Evolutionary conservation across 2,113 vertebrate species (phyloP), one percentile per base, ranked within the genome.

Genomic region (Sapayoa aenigma): DNA sequence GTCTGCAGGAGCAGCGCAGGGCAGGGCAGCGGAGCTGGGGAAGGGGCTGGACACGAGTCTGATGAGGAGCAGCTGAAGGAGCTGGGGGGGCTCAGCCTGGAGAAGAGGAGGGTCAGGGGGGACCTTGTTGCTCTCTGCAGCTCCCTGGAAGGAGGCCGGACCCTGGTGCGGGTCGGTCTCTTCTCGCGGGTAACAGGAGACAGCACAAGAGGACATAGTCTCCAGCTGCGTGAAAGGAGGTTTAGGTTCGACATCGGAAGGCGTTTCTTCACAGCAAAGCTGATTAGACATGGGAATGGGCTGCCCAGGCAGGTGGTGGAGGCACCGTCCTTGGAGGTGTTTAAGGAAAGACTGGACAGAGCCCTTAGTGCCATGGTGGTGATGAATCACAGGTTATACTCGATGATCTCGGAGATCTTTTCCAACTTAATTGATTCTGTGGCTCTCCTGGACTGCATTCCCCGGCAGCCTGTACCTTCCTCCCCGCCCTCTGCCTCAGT

Each of bases 101-200:
- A 30, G 56, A 25, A 71, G 14, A 71, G 24, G 49, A 47, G 49
- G 6, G 5, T 63, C 24, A 4, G 7, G 28, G 4, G 22, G 23
- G 1, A 6, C 6, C 1, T 30, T n/a, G 1, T 24, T 7, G 1
- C 39, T 67, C 33, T 52, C 0, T 20, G 14, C 20, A 60, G 10
- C 30, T 75, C 28, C 52, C 23, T 14, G n/a, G 23, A 3, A 18
- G 39, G 33, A 53, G 15, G 4, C 5, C 1, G 2, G 2, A 75
- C 20, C 7, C 23, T 5, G 5, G 12, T 28, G 28, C 7, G 11
- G 5, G 4, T 52, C 6, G 2, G 33, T 10, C 23, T 49, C 21
- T 80, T 6, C 31, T 46, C 46, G 5, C 24, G n/a, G 9, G 18
- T 0, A 44, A 2, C 37, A 50, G 9, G 52, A 0, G 5, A 39